These are phyloP conservation scores for Bergia sp. DNA, from an alignment of 92 coral and sea anemone species.

Conservation along the genomic window DNA sequence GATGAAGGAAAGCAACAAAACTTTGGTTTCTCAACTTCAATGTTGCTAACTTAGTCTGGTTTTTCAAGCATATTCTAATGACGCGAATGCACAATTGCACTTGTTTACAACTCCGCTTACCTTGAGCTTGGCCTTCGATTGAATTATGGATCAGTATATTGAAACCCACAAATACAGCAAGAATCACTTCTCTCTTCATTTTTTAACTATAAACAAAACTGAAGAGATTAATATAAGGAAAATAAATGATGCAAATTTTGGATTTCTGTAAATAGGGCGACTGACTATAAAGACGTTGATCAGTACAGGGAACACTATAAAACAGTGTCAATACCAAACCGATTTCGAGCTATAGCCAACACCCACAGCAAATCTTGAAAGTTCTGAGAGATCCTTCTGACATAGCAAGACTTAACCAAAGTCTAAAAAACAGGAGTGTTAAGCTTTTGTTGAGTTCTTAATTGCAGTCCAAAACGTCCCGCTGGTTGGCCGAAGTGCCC, in stretches of 20 bases:
- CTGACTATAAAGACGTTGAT: background rate
- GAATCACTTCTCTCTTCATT: background rate
- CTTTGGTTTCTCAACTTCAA: too few species aligned
- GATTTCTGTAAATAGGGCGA: background rate
- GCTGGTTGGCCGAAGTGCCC: too few species aligned
- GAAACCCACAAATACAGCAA: background rate
- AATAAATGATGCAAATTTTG: background rate
- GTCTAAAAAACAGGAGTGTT: too few species aligned
- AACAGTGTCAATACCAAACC: background rate
- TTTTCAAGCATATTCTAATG: background rate
- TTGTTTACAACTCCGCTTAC: background rate
- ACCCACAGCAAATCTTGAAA: too few species aligned
- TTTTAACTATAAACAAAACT: too few species aligned
- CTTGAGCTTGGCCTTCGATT: background rate
- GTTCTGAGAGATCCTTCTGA: too few species aligned
- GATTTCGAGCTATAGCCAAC: background rate
- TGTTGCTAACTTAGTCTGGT: too few species aligned
- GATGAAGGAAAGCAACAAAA: background rate
- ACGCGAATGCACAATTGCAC: background rate
- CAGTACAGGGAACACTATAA: background rate
- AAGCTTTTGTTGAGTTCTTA: too few species aligned
- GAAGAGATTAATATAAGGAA: too few species aligned
- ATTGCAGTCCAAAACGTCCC: too few species aligned
- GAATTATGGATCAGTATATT: background rate
- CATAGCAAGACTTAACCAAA: too few species aligned